phyloP scores from a whole-genome alignment of 2,113 vertebrate genomes.

The Sisor rabdophorus region DNA sequence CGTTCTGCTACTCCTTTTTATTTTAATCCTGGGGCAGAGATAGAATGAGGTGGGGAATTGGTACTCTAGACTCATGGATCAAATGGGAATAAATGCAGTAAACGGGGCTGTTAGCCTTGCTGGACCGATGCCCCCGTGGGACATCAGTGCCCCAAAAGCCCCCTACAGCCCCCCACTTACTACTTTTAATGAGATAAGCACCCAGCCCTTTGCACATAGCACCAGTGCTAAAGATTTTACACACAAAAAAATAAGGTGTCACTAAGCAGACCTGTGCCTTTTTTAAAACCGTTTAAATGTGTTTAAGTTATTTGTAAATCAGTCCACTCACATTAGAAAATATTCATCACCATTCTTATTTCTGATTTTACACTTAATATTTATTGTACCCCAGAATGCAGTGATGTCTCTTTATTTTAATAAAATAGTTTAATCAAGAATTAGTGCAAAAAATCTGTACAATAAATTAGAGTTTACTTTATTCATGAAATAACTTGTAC shows the following conservation, averaged over 20 bases:
- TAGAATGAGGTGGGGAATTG: slow-evolving; percentile 73
- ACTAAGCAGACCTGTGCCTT: not conserved
- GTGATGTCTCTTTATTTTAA: not conserved
- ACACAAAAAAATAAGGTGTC: slow-evolving; percentile 21
- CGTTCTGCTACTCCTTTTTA: slow-evolving; percentile 66
- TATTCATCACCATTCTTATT: not conserved
- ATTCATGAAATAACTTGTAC: no score
- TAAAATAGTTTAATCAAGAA: not conserved
- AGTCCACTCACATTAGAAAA: not conserved
- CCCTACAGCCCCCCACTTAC: slow-evolving; percentile 22
- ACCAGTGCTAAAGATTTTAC: slow-evolving; percentile 32
- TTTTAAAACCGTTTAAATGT: not conserved
- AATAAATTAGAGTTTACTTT: no score
- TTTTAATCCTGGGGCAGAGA: slow-evolving; percentile 83
- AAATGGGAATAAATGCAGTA: slow-evolving; percentile 49
- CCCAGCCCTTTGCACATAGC: slow-evolving; percentile 34
- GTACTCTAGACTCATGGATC: slow-evolving; percentile 78
- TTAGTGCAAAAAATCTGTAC: not conserved
- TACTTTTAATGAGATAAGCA: slow-evolving; percentile 39
- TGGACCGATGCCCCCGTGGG: slow-evolving; percentile 31
- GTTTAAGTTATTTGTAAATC: not conserved
- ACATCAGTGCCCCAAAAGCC: slow-evolving; percentile 23
- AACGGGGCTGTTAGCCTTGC: slow-evolving; percentile 29
- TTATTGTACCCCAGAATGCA: not conserved
- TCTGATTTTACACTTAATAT: slow-evolving; percentile 3